Conservation (phyloP, 2,888 invertebrate species). For the Parnassius glacialis region DNA sequence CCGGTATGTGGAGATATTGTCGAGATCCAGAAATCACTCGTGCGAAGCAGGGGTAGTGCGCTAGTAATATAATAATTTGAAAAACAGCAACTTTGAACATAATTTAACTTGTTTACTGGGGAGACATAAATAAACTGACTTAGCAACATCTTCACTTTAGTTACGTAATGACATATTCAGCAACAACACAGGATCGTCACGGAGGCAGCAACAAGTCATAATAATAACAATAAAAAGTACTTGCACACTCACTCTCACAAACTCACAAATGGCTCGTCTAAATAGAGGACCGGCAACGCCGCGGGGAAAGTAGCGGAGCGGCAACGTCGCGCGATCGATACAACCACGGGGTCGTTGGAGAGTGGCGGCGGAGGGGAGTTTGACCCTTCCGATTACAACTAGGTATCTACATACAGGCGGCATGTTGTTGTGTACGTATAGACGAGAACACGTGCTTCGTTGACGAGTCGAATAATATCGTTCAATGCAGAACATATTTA, state of each 20-base stretch:
- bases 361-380: constrained; percentile 35
- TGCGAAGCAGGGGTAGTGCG: too few species aligned
- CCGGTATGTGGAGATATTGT: too few species aligned
- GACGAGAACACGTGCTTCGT: constrained; percentile 23
- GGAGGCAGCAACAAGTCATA: constrained; percentile 59
- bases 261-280: constrained; percentile 37
- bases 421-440: constrained; percentile 19
- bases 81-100: too few species aligned
- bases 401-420: constrained; percentile 15
- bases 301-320: constrained; percentile 59
- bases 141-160: neutral
- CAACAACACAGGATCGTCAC: constrained; percentile 11
- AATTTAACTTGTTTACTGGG: too few species aligned
- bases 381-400: constrained; percentile 53
- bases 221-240: constrained; percentile 39
- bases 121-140: neutral
- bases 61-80: too few species aligned
- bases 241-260: constrained; percentile 20
- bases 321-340: constrained; percentile 62
- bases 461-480: constrained; percentile 15
- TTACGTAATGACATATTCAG: constrained; percentile 11
- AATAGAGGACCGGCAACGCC: constrained; percentile 66
- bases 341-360: constrained; percentile 30
- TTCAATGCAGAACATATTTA: constrained; percentile 12
- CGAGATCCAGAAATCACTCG: too few species aligned